A percentile compares a stretch with the other conserved stretches of the same genome.
These are phyloP conservation scores for Thymelicus sylvestris DNA, from an alignment of 2,888 invertebrate genomes.

Conservation along the genomic window DNA sequence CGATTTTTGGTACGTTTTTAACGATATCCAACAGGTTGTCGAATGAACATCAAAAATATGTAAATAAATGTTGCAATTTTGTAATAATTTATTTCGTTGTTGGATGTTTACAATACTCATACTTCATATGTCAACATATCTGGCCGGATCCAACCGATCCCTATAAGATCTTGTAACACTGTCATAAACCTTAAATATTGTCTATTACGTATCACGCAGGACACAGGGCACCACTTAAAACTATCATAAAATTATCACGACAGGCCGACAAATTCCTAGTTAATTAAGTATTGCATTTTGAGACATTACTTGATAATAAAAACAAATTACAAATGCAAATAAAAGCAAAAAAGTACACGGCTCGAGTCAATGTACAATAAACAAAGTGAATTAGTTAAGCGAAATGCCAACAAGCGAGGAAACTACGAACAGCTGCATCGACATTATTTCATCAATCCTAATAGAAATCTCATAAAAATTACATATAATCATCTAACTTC, in stretches of 20 bases:
- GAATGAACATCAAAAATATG: not conserved
- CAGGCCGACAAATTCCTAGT: not conserved
- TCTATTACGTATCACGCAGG: slow-evolving; percentile 3
- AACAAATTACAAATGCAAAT: slow-evolving; percentile 11
- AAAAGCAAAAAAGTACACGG: slow-evolving; percentile 6
- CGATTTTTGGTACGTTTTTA: too few species aligned
- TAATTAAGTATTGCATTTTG: not conserved
- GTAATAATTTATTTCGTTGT: slow-evolving; percentile 41
- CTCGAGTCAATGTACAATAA: slow-evolving; percentile 28
- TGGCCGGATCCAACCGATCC: not conserved
- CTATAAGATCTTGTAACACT: not conserved
- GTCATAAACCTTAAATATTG: slow-evolving; percentile 6
- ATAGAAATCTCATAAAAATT: slow-evolving; percentile 36
- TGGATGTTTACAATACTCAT: slow-evolving; percentile 24
- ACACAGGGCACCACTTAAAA: slow-evolving; percentile 1
- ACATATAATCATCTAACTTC: slow-evolving; percentile 34
- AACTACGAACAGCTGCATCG: slow-evolving; percentile 6
- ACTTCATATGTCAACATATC: not conserved
- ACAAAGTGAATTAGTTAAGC: slow-evolving; percentile 53
- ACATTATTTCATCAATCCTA: slow-evolving; percentile 17
- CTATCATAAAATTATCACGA: slow-evolving; percentile 7
- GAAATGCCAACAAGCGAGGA: slow-evolving; percentile 51
- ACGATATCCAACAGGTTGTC: too few species aligned
- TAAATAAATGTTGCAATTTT: slow-evolving; percentile 30
- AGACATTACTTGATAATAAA: not conserved